A percentile compares a stretch with the other conserved stretches of the same genome.
phyloP scores from a whole-genome alignment of 2,888 invertebrate species.

The Salpingus planirostris region DNA sequence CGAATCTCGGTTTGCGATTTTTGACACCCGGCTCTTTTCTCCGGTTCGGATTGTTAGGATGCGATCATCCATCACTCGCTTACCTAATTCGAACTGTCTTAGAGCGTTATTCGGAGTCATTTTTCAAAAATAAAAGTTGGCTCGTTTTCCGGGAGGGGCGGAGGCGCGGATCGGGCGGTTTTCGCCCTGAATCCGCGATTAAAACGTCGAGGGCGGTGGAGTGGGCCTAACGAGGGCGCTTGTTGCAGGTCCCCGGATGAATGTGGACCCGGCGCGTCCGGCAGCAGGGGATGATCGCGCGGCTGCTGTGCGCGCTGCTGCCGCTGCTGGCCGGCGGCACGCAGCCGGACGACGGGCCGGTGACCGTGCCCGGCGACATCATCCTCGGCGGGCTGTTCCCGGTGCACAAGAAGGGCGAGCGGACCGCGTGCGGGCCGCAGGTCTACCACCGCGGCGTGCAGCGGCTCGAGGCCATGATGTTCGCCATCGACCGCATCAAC shows the following conservation, averaged over 20 bases:
- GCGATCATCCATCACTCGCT: too few species aligned
- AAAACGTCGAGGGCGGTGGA: not conserved
- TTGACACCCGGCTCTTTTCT: too few species aligned
- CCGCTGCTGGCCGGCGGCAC: conserved; percentile 15
- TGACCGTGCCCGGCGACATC: conserved; percentile 47
- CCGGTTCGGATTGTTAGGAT: too few species aligned
- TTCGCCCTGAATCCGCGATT: conserved; percentile 3
- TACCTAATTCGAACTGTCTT: too few species aligned
- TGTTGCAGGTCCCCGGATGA: conserved; percentile 19
- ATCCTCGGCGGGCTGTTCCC: conserved; percentile 54
- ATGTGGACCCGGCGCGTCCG: conserved; percentile 11
- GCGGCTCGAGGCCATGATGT: conserved; percentile 54
- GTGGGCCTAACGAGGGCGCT: conserved; percentile 7
- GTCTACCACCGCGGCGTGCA: conserved; percentile 54
- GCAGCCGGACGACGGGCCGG: conserved; percentile 27
- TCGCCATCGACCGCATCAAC: conserved; percentile 52
- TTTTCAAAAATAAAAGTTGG: too few species aligned
- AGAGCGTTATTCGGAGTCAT: too few species aligned
- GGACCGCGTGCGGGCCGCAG: conserved; percentile 42
- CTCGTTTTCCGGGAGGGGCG: too few species aligned
- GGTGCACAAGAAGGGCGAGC: conserved; percentile 49
- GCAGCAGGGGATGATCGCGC: conserved; percentile 20
- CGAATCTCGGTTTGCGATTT: too few species aligned
- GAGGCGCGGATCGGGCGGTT: too few species aligned
- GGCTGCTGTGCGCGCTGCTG: conserved; percentile 17